phyloP scores from a whole-genome alignment of 1,140 invertebrate species.

The Hormaphis cornu region DNA sequence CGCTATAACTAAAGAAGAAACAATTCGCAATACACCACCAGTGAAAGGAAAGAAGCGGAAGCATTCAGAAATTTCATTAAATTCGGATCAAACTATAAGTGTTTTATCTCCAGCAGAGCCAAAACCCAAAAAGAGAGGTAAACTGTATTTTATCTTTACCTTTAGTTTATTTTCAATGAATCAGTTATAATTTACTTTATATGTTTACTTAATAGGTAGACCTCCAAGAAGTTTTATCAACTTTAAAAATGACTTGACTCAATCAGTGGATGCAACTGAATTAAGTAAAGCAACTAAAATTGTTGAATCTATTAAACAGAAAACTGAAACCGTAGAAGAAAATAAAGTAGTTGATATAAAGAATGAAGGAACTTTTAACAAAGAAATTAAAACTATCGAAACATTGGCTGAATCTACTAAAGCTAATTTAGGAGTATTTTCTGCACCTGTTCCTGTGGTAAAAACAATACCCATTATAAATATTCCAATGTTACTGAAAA shows the following conservation, averaged over 20 bases:
- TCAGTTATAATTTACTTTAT: neutral
- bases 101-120: neutral
- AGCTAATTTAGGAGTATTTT: neutral
- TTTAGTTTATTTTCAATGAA: neutral
- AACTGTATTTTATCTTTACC: neutral
- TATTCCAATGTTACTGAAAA: neutral
- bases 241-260: no score
- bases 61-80: neutral
- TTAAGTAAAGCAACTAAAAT: neutral
- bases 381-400: neutral
- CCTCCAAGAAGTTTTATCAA: neutral
- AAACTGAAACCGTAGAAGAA: neutral
- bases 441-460: neutral
- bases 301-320: neutral
- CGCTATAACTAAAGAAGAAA: conserved; percentile 17
- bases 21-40: neutral
- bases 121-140: conserved; percentile 13
- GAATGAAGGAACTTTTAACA: no score
- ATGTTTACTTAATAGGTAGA: neutral
- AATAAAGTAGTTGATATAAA: neutral
- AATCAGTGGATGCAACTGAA: neutral
- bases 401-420: neutral
- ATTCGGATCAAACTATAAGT: neutral
- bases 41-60: conserved; percentile 5
- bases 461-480: neutral